Evolutionary conservation across 2,113 vertebrate genomes (phyloP).

Genomic region (Burhinus bistriatus): DNA sequence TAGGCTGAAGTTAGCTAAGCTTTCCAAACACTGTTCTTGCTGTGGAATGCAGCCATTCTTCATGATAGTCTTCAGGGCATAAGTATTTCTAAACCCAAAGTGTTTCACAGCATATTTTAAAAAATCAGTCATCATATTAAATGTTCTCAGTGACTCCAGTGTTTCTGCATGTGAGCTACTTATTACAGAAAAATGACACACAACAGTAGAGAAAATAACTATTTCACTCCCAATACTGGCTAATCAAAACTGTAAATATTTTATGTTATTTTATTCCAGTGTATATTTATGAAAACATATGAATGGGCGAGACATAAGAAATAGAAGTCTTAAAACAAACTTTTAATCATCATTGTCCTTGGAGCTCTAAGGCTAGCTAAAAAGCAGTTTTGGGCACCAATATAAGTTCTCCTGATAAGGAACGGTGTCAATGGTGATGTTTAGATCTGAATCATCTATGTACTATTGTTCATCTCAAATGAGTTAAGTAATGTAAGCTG

Average conservation of each 20-base stretch:
- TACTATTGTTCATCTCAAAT: background rate
- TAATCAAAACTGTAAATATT: background rate
- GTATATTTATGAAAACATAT: background rate
- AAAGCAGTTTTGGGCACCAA: background rate
- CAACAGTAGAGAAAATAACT: constrained; percentile 14
- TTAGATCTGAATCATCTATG: background rate
- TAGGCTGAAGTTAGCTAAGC: constrained; percentile 29
- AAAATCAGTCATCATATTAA: constrained; percentile 68
- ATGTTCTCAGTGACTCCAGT: constrained; percentile 51
- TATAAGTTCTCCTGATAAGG: background rate
- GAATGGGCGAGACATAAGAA: background rate
- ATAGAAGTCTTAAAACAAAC: background rate
- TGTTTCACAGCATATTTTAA: constrained; percentile 72
- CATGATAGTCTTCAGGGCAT: constrained; percentile 75
- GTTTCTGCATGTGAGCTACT: constrained; percentile 69
- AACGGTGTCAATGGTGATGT: background rate
- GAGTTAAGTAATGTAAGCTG: background rate
- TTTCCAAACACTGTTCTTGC: constrained; percentile 68
- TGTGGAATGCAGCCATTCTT: constrained; percentile 74
- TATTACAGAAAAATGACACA: constrained; percentile 56
- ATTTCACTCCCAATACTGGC: background rate
- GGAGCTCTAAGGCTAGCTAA: background rate
- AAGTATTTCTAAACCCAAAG: constrained; percentile 70
- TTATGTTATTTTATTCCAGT: background rate
- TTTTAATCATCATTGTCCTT: background rate